Evolutionary conservation across 2,113 vertebrate species (phyloP).

Genomic region (Gopherus evgoodei): DNA sequence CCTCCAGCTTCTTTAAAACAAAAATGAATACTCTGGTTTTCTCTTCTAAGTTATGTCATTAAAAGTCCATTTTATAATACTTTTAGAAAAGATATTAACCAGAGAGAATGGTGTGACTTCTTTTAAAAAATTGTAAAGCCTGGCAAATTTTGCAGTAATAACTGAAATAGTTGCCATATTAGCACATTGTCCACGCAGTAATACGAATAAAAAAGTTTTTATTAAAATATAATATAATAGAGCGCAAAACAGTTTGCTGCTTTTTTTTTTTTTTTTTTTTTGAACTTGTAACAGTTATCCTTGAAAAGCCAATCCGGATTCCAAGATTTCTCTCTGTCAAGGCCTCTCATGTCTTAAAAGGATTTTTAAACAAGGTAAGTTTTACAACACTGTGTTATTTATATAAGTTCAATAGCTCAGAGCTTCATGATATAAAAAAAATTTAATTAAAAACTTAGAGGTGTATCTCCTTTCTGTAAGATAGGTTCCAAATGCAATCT

Average conservation of each 20-base stretch:
- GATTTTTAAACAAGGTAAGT: slow-evolving; percentile 98
- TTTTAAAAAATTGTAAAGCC: background rate
- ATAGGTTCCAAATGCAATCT: background rate
- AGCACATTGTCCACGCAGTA: background rate
- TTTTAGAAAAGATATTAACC: background rate
- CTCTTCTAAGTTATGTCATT: background rate
- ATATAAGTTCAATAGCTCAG: slow-evolving; percentile 53
- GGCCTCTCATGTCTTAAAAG: slow-evolving; percentile 97
- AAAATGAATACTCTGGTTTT: background rate
- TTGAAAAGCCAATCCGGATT: slow-evolving; percentile 99
- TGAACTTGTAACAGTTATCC: slow-evolving; percentile 87
- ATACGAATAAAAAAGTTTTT: background rate
- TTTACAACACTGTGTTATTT: slow-evolving; percentile 46
- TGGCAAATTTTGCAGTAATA: background rate
- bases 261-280: slow-evolving; percentile 26
- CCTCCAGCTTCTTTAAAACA: background rate
- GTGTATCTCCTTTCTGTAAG: slow-evolving; percentile 55
- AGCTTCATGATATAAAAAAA: slow-evolving; percentile 44
- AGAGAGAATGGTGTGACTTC: background rate
- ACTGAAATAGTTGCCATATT: background rate
- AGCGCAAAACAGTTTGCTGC: background rate
- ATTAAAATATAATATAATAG: background rate
- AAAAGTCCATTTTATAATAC: background rate
- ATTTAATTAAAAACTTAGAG: slow-evolving; percentile 55
- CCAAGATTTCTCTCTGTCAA: slow-evolving; percentile 98